phyloP scores from a whole-genome alignment of 1,140 invertebrate species.

The Drosophila jambulina region DNA sequence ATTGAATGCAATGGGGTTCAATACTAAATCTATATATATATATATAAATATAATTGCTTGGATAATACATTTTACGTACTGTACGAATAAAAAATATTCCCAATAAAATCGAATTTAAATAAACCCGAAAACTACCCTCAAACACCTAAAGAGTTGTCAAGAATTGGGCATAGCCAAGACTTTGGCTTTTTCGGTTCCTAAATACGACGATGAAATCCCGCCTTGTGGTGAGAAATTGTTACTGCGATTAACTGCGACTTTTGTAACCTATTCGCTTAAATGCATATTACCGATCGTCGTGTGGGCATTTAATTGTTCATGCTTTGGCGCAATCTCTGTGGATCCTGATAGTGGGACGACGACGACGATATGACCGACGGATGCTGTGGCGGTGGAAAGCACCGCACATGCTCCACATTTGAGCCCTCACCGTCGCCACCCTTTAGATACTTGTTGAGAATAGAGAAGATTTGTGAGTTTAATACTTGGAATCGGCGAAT shows the following conservation, averaged over 20 bases:
- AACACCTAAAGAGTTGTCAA: slow-evolving; percentile 27
- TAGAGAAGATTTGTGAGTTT: slow-evolving; percentile 99
- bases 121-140: slow-evolving; percentile 19
- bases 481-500: slow-evolving; percentile 98
- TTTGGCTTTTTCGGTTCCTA: slow-evolving; percentile 13
- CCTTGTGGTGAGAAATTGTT: slow-evolving; percentile 21
- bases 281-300: slow-evolving; percentile 27
- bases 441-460: slow-evolving; percentile 98
- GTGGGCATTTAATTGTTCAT: slow-evolving; percentile 73
- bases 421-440: slow-evolving; percentile 93
- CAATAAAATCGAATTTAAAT: slow-evolving; percentile 74
- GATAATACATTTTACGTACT: slow-evolving; percentile 66
- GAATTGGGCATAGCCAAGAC: slow-evolving; percentile 5
- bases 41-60: slow-evolving; percentile 69
- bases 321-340: slow-evolving; percentile 83
- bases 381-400: slow-evolving; percentile 97
- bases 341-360: slow-evolving; percentile 84
- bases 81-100: slow-evolving; percentile 49
- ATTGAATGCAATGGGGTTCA: slow-evolving; percentile 53
- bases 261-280: slow-evolving; percentile 58
- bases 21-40: slow-evolving; percentile 44
- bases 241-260: slow-evolving; percentile 46
- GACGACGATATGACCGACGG: slow-evolving; percentile 86
- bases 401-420: slow-evolving; percentile 97
- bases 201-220: background rate